Evolutionary conservation across 2,113 vertebrate genomes (phyloP), one percentile per base, ranked within the genome.

Genomic region (Gnathonemus echidnorhynchus): DNA sequence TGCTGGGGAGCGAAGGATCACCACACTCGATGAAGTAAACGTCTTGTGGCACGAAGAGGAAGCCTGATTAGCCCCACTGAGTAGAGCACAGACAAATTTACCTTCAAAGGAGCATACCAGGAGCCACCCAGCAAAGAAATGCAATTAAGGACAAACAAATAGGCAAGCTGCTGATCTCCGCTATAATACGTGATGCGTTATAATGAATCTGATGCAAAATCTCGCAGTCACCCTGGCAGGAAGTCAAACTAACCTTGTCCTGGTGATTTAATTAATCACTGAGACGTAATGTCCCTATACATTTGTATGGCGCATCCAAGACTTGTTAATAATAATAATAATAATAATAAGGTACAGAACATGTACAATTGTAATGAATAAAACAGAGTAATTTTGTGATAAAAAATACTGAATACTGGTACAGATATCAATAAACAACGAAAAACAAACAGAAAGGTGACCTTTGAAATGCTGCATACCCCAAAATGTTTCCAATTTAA

Each of bases 31-130:
- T 84, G 77, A 83, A 35, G 84, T 1, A 84, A 88, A 49, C 24
- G n/a, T 90, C 46, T 88, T 86, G 24, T 86, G 21, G 13, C 62
- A 58, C 46, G 52, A 39, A 77, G 52, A 42, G 70, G 74, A 89
- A 89, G 88, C 83, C 21, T 6, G 35, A 74, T 89, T 88, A 77
- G 86, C 46, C 35, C 39, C 27, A n/a, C 88, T 87, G 89, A 89
- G 89, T 84, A 85, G 27, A 77, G 53, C 66, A 56, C 74, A 2
- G 88, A 45, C 80, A 56, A 83, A 89, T 87, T 49, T 83, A 91
- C 85, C 85, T 91, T 89, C 88, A 91, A 89, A 89, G 90, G 52
- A 24, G 42, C 10, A 31, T 24, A 86, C 19, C 80, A 77, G 31
- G 50, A 62, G 24, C 19, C 27, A 88, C 19, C 52, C 88, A 24